Base-by-base conservation (phyloP, 2,113 vertebrate species). In the Nannospalax galili region DNA sequence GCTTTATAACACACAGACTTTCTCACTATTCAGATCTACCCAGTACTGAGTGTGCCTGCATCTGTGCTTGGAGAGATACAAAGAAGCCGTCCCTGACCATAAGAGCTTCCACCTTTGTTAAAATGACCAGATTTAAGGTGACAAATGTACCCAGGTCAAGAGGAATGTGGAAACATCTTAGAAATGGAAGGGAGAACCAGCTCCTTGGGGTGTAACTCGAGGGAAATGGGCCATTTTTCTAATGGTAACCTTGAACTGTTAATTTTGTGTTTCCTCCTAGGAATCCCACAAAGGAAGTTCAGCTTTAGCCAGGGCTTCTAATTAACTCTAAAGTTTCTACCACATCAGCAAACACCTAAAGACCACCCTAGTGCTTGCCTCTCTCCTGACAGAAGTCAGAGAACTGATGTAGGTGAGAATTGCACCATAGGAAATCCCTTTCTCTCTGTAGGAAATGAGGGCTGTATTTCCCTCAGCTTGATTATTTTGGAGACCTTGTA, bases 251-350 rank as follows among this genome's bases (percentile, higher is more conserved):
- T 94, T 96, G 64, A 96, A 91, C 96, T 91, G 84, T 96, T 97
- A 97, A 97, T 97, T 97, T 94, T 79, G 45, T 80, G 84, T 97
- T 98, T 97, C 96, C 96, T 98, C 93, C 67, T 92, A 90, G 93
- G 85, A 94, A 96, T 72, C 91, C 97, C 11, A n/a, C 87, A 97
- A 90, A 96, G 97, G 96, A 98, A 97, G 91, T 97, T 93, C 60
- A 91, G 77, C 94, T 84, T 93, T 94, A 95, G 73, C 92, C 84
- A 88, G 84, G 91, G 95, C 82, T 94, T 94, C 95, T 97, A 97
- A 98, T 97, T 98, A 97, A 97, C 96, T 96, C 94, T 91, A 97
- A 97, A 97, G 81, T 96, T 97, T 89, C 87, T 93, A 88, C 93
- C 70, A 86, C 73, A 62, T 73, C 9, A 95, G 87, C 91, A 81